phyloP scores from a whole-genome alignment of 2,113 vertebrate species.

The Protobothrops mucrosquamatus region DNA sequence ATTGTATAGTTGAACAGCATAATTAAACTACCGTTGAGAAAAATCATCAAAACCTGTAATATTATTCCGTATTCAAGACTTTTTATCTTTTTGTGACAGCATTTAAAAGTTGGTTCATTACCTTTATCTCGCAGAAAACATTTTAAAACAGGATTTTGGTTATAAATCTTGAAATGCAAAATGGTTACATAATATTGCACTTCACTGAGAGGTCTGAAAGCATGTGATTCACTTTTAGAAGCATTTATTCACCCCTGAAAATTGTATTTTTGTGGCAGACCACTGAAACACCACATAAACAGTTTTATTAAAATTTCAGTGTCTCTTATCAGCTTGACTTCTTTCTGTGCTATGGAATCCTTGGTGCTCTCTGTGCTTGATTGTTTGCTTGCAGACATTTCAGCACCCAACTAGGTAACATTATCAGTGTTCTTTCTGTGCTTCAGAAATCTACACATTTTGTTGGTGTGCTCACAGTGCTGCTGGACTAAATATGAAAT shows the following conservation, averaged over 20 bases:
- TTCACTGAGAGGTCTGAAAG: not conserved
- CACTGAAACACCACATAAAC: not conserved
- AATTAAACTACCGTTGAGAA: not conserved
- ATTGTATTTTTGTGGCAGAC: not conserved
- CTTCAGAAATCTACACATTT: not conserved
- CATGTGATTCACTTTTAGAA: not conserved
- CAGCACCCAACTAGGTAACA: not conserved
- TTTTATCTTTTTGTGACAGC: not conserved
- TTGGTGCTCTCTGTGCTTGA: not conserved
- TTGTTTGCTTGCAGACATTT: not conserved
- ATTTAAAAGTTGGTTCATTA: not conserved
- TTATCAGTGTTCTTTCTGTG: not conserved
- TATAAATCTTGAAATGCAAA: not conserved
- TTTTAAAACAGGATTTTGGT: not conserved
- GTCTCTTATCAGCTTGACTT: not conserved
- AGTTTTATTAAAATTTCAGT: not conserved
- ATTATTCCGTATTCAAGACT: not conserved
- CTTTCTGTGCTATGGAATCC: not conserved
- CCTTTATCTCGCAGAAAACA: not conserved
- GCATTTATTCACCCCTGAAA: not conserved
- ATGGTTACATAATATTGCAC: not conserved
- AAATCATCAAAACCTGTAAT: not conserved
- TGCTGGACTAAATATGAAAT: not conserved
- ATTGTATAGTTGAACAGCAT: not conserved
- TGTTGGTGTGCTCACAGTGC: not conserved